Base-by-base conservation (phyloP, 2,888 invertebrate species). In the Invenusta paracnida region DNA sequence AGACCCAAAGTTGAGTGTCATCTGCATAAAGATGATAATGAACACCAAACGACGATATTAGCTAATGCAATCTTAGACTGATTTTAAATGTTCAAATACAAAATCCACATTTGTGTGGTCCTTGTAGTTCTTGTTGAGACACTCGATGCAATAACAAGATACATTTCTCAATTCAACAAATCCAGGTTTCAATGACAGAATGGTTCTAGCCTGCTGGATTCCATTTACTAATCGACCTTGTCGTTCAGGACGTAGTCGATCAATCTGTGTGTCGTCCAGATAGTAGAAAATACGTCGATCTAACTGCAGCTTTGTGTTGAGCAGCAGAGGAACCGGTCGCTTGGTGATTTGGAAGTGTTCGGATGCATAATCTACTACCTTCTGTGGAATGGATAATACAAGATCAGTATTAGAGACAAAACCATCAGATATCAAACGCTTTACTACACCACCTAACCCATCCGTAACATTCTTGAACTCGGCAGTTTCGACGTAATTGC, bases 181-280 rank as follows among this genome's bases (percentile, higher is more conserved):
- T 73, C 73, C 73, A 73, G 73, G 73, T 73, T 73, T 73, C 73
- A 73, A 73, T 73, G 73, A 73, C 2, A 73, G 73, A 73, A 73
- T 73, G 73, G 73, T 13, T 73, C 73, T 73, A 73, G 73, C 73
- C 73, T 73, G 73, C 73, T 73, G 73, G 73, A 73, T 73, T n/a
- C 73, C 11, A 73, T 73, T 73, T 73, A 73, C 73, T 73, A 73
- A 73, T 73, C 73, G 27, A 73, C 73, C 73, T 73, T 73, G 73
- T 73, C 48, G 48, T 11, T 48, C 48, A 48, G 48, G 48, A 48
- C 48, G 48, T 48, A 11, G 48, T 48, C 73, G 17, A 73, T 73
- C 48, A 48, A 48, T 48, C 48, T 48, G 48, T 48, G 48, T 48
- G 48, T 48, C 48, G 48, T 48, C 48, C 48, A 48, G 48, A 48